Evolutionary conservation across 2,797 vertebrate species (phyloP).

Genomic region (Strix occidentalis): DNA sequence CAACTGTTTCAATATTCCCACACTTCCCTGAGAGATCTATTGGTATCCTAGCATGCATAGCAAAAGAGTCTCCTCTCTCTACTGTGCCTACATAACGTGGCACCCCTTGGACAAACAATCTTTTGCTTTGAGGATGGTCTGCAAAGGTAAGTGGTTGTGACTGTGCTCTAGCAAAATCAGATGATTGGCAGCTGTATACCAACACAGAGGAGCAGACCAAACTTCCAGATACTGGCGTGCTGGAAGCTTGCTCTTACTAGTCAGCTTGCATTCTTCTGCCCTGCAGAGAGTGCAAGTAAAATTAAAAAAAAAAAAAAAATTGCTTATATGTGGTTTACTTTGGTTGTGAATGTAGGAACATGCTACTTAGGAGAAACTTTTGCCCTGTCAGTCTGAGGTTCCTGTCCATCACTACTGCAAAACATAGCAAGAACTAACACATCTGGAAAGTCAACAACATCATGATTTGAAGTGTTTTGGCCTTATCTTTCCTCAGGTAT

Average conservation of each 20-base stretch:
- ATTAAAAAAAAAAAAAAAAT: not conserved
- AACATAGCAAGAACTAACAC: not conserved
- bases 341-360: not conserved
- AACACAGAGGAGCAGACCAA: not conserved
- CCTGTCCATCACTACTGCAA: not conserved
- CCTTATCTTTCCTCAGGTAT: not conserved
- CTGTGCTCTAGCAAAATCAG: not conserved
- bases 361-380: not conserved
- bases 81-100: rapidly evolving
- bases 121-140: not conserved
- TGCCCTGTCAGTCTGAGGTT: not conserved
- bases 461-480: not conserved
- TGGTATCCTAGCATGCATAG: not conserved
- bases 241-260: not conserved
- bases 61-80: not conserved
- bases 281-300: not conserved
- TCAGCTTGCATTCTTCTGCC: not conserved
- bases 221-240: not conserved
- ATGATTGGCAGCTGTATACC: not conserved
- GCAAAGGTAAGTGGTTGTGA: not conserved
- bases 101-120: not conserved
- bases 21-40: not conserved
- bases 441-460: not conserved
- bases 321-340: not conserved
- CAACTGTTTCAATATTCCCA: not conserved